Evolutionary conservation across 2,888 invertebrate species (phyloP), one percentile per base, ranked within the genome.

Genomic region (Hololepta plana): DNA sequence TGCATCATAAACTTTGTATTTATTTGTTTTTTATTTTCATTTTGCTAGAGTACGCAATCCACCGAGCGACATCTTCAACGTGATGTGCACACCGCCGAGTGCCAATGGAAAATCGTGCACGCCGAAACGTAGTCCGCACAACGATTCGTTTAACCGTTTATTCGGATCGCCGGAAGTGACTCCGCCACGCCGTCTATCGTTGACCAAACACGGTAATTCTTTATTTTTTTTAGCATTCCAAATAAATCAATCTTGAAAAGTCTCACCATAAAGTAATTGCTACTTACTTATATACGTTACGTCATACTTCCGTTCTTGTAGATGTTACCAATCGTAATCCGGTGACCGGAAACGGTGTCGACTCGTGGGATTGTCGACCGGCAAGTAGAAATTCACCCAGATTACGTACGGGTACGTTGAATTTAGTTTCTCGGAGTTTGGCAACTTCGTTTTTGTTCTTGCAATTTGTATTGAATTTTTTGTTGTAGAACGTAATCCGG

Each of bases 281-380:
- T n/a, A n/a, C n/a, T n/a, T n/a, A n/a, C n/a, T n/a, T n/a, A n/a
- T n/a, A n/a, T n/a, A n/a, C n/a, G n/a, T n/a, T n/a, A n/a, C n/a
- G n/a, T n/a, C n/a, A n/a, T n/a, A n/a, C n/a, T n/a, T n/a, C n/a
- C n/a, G n/a, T n/a, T 12, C 21, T 45, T 47, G 21, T 33, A 53
- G 55, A 55, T 45, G 46, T 50, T n/a, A 48, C 40, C 27, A 48
- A 49, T 30, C 47, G 55, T 28, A 55, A 55, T 37, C 53, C 53
- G 15, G 55, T 55, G 9, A 55, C 55, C 31, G 55, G 55, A 15
- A 46, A 53, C 37, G 55, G 55, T 17, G 55, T 55, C 15, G 43
- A 45, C 28, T 49, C 52, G 11, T 54, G 47, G 46, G 55, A 55
- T 36, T 41, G 40, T 28, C 45, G 41, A 35, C 40, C 41, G 13